A percentile compares a stretch with the other conserved stretches of the same genome.
These are phyloP conservation scores for Drosophila basisetae DNA, from an alignment of 2,888 invertebrate genomes.

Conservation along the genomic window DNA sequence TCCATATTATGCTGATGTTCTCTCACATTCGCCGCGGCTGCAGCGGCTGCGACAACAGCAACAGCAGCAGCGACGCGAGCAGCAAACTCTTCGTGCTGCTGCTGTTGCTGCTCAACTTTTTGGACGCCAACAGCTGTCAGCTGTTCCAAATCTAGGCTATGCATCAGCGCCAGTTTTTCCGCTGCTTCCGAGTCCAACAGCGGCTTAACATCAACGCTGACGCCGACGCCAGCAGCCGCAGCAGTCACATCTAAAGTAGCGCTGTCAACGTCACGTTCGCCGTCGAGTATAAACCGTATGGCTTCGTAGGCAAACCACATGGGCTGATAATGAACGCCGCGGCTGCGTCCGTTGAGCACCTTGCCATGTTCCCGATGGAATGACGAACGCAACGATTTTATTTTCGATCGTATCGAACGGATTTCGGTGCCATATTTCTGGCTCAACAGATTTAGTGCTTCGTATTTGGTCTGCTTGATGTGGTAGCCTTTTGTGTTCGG, in stretches of 20 bases:
- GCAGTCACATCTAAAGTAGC: conserved; percentile 43
- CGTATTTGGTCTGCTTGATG: conserved; percentile 84
- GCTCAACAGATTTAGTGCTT: conserved; percentile 82
- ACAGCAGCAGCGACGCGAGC: conserved; percentile 73
- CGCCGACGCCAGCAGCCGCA: conserved; percentile 25
- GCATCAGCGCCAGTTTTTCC: conserved; percentile 71
- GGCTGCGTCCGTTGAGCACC: conserved; percentile 82
- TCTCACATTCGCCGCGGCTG: conserved; percentile 64
- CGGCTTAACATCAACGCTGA: conserved; percentile 21
- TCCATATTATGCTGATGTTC: conserved; percentile 48
- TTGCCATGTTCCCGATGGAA: conserved; percentile 84
- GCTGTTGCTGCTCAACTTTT: conserved; percentile 48
- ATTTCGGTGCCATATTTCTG: conserved; percentile 84
- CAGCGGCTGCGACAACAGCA: conserved; percentile 66
- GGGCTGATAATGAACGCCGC: conserved; percentile 83
- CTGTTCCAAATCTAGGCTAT: conserved; percentile 74
- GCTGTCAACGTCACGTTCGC: conserved; percentile 72
- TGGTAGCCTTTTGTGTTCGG: conserved; percentile 84
- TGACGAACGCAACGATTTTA: conserved; percentile 84
- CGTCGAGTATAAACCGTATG: conserved; percentile 83
- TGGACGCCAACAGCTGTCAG: conserved; percentile 61
- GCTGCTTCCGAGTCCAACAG: conserved; percentile 56
- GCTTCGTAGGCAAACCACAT: conserved; percentile 85
- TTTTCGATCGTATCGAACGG: conserved; percentile 84
- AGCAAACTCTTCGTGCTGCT: conserved; percentile 60